phyloP scores from a whole-genome alignment of 2,797 vertebrate species.

The Microctenopoma lineatum region DNA sequence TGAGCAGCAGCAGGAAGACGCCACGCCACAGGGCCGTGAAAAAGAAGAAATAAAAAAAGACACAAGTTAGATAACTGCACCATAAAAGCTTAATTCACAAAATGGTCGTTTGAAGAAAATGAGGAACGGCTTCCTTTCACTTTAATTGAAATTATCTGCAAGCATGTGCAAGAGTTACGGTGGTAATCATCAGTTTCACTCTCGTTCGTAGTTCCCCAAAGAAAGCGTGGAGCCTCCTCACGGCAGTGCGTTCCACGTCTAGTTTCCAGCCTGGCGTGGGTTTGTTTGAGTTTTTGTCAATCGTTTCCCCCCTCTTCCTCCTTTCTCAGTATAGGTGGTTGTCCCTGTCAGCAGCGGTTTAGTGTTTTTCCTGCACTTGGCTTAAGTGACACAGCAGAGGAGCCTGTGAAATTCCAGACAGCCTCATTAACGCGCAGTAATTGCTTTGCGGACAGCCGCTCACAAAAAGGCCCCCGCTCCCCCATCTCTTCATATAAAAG shows the following conservation, averaged over 20 bases:
- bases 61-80: constrained; percentile 45
- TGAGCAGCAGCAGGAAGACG: constrained; percentile 20
- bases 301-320: constrained; percentile 9
- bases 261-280: background rate
- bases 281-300: constrained; percentile 8
- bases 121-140: constrained; percentile 28
- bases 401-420: constrained; percentile 68
- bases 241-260: background rate
- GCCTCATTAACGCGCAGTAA: constrained; percentile 75
- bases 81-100: constrained; percentile 16
- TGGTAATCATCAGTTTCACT: constrained; percentile 16
- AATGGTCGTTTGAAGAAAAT: constrained; percentile 15
- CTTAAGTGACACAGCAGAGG: constrained; percentile 46
- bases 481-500: constrained; percentile 68
- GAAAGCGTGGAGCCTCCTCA: background rate
- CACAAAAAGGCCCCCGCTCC: constrained; percentile 60
- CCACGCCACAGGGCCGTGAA: constrained; percentile 43
- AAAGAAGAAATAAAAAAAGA: constrained; percentile 19
- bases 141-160: constrained; percentile 22
- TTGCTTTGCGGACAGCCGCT: constrained; percentile 65
- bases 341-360: constrained; percentile 38
- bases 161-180: constrained; percentile 4
- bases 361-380: constrained; percentile 50
- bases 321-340: constrained; percentile 33
- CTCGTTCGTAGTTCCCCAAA: constrained; percentile 14